Conservation (phyloP, 2,113 vertebrate species). For the Syrrhaptes paradoxus region DNA sequence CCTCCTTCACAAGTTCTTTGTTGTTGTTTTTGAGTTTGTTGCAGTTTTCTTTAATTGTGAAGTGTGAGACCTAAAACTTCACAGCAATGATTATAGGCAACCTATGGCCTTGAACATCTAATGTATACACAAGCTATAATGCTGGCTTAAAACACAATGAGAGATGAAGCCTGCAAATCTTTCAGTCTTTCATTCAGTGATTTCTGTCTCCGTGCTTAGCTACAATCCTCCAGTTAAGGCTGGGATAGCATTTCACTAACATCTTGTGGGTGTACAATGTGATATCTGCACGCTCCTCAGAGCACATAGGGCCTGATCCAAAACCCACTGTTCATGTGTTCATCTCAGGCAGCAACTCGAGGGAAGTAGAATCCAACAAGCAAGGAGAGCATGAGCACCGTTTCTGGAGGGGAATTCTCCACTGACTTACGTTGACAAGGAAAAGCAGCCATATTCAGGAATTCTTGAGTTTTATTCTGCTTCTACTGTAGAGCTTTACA, state of each 20-base stretch:
- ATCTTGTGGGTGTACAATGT: background rate
- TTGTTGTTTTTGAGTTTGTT: background rate
- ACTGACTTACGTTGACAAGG: background rate
- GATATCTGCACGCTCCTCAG: background rate
- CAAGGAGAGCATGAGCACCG: background rate
- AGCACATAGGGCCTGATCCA: background rate
- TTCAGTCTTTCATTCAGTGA: background rate
- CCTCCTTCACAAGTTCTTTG: background rate
- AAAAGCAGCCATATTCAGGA: background rate
- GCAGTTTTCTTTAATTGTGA: background rate
- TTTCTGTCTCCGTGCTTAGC: background rate
- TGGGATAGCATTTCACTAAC: background rate
- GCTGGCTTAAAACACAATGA: background rate
- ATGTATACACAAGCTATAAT: fast-evolving
- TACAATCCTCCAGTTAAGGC: background rate
- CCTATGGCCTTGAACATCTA: background rate
- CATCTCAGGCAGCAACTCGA: fast-evolving
- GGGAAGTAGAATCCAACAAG: background rate
- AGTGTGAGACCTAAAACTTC: background rate
- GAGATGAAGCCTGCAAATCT: background rate
- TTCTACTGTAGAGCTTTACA: background rate
- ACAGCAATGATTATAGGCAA: background rate
- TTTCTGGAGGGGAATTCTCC: background rate
- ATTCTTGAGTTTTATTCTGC: background rate
- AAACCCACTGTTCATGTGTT: background rate